Percentiles rank a stretch among this genome's conserved stretches.
Evolutionary conservation across 2,888 invertebrate genomes (phyloP).

Genomic region (Atethmia centrago): DNA sequence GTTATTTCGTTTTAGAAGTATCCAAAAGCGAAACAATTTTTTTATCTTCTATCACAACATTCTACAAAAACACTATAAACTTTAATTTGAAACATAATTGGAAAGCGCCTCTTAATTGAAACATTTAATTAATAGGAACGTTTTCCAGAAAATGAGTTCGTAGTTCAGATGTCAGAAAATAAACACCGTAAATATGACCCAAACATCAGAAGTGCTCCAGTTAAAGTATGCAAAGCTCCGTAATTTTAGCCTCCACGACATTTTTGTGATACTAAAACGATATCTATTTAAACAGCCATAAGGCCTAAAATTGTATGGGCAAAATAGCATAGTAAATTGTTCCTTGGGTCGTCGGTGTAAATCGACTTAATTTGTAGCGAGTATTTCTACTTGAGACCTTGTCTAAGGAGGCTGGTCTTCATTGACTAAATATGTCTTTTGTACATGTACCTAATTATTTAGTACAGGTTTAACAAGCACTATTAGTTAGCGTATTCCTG

Average conservation of each 20-base stretch:
- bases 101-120: slow-evolving; percentile 12
- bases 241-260: slow-evolving; percentile 30
- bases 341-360: slow-evolving; percentile 47
- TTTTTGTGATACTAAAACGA: slow-evolving; percentile 21
- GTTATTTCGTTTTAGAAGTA: too few species aligned
- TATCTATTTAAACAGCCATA: neutral
- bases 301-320: slow-evolving; percentile 19
- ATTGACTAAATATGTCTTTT: slow-evolving; percentile 41
- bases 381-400: slow-evolving; percentile 53
- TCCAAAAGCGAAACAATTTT: neutral
- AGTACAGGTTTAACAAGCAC: slow-evolving; percentile 18
- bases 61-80: neutral
- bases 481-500: neutral
- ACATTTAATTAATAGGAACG: slow-evolving; percentile 36
- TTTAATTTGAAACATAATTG: slow-evolving; percentile 32
- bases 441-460: slow-evolving; percentile 36
- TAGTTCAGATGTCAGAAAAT: slow-evolving; percentile 36
- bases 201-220: slow-evolving; percentile 35
- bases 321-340: slow-evolving; percentile 37
- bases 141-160: slow-evolving; percentile 30
- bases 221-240: slow-evolving; percentile 56
- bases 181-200: slow-evolving; percentile 45
- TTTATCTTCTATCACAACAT: neutral
- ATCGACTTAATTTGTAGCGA: slow-evolving; percentile 60
- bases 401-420: slow-evolving; percentile 40